Percentiles rank a stretch among this genome's conserved stretches.
Conservation (phyloP, 2,797 vertebrate species). For the Monodelphis domestica region DNA sequence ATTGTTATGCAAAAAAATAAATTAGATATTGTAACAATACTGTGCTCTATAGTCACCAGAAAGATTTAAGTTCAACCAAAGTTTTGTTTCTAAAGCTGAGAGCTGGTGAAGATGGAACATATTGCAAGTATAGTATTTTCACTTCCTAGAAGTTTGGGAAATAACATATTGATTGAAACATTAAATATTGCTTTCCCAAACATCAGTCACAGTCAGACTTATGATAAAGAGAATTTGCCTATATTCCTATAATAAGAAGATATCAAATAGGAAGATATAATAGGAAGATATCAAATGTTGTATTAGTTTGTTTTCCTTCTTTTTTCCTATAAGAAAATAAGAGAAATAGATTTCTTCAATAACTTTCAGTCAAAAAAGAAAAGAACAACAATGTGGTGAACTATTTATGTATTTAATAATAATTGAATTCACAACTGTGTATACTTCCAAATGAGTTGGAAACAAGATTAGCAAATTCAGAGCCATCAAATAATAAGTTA, state of each 20-base stretch:
- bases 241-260: neutral
- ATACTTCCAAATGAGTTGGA: neutral
- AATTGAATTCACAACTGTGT: neutral
- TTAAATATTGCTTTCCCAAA: neutral
- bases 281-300: neutral
- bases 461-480: neutral
- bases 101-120: neutral
- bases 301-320: too few relatives aligned
- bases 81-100: neutral
- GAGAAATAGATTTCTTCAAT: neutral
- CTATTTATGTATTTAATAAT: neutral
- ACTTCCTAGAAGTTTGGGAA: neutral
- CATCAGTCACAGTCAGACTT: neutral
- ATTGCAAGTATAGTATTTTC: neutral
- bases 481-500: neutral
- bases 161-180: neutral
- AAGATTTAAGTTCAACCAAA: neutral
- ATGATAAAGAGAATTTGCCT: neutral
- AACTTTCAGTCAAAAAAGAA: neutral
- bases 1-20: neutral
- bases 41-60: neutral
- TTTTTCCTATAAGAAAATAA: neutral
- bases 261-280: neutral
- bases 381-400: neutral
- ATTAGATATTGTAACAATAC: neutral